Percentiles rank a stretch among this genome's conserved stretches.
These are phyloP conservation scores for Melanchra persicariae DNA, from an alignment of 2,888 invertebrate species.

Conservation along the genomic window DNA sequence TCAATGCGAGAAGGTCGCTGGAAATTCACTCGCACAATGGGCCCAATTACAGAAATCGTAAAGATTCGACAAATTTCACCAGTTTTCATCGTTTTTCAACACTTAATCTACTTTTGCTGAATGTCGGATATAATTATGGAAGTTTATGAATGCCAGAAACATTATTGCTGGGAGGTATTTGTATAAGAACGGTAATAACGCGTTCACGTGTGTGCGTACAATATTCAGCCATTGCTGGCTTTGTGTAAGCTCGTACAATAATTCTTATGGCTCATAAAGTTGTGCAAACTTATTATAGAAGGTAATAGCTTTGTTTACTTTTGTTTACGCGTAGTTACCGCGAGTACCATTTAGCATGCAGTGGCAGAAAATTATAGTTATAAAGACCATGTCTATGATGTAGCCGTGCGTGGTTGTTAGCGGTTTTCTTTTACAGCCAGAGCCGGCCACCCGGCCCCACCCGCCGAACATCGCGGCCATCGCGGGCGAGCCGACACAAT, in stretches of 20 bases:
- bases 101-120: constrained; percentile 70
- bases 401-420: constrained; percentile 20
- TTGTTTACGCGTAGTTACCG: constrained; percentile 51
- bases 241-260: constrained; percentile 59
- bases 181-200: constrained; percentile 58
- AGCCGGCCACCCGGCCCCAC: constrained; percentile 29
- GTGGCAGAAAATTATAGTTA: constrained; percentile 51
- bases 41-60: constrained; percentile 83
- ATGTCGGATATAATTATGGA: constrained; percentile 66
- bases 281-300: constrained; percentile 61
- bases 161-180: constrained; percentile 55
- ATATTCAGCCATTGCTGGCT: constrained; percentile 46
- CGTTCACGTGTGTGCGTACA: constrained; percentile 53
- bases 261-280: constrained; percentile 62
- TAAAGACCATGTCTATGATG: constrained; percentile 43
- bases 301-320: constrained; percentile 61
- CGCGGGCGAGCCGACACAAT: constrained; percentile 46
- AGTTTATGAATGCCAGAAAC: constrained; percentile 67
- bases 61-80: constrained; percentile 74
- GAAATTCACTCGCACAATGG: constrained; percentile 80
- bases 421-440: constrained; percentile 27
- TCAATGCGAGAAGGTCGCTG: constrained; percentile 78
- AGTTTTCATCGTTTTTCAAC: constrained; percentile 74
- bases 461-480: constrained; percentile 35
- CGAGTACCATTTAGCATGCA: constrained; percentile 52